Percentiles rank a stretch among this genome's conserved stretches.
These are phyloP conservation scores for Epizoanthus illoricatus DNA, from an alignment of 92 coral and sea anemone genomes.

Conservation along the genomic window DNA sequence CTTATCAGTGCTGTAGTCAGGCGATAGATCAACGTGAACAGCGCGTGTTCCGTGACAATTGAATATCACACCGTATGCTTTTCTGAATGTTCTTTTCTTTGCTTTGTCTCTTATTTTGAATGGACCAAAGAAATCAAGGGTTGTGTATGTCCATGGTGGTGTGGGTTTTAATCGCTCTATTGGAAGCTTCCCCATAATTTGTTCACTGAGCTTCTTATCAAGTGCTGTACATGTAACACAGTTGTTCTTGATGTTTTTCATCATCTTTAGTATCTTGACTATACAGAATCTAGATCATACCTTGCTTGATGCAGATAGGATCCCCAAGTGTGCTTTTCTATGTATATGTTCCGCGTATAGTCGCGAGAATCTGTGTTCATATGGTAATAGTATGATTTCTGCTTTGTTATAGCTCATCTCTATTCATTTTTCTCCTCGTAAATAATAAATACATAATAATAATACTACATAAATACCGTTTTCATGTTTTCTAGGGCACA, in stretches of 20 bases:
- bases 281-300: conserved; percentile 43
- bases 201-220: conserved; percentile 29
- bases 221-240: conserved; percentile 55
- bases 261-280: conserved; percentile 22
- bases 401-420: conserved; percentile 38
- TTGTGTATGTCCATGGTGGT: conserved; percentile 55
- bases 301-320: conserved; percentile 32
- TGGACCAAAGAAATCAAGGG: conserved; percentile 64
- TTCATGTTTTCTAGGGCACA: conserved; percentile 34
- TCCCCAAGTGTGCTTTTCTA: too few species aligned
- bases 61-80: conserved; percentile 56
- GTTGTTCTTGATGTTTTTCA: conserved; percentile 9
- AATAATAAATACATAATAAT: too few species aligned
- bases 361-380: conserved; percentile 37
- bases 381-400: conserved; percentile 34
- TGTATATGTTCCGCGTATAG: conserved; percentile 40
- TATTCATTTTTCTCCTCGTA: conserved; percentile 17
- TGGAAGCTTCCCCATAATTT: conserved; percentile 55
- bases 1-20: conserved; percentile 60
- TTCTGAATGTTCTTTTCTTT: conserved; percentile 48
- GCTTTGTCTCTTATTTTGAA: conserved; percentile 50
- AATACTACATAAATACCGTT: conserved; percentile 46
- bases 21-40: conserved; percentile 46
- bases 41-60: conserved; percentile 58
- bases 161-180: conserved; percentile 52